A percentile compares a stretch with the other conserved stretches of the same genome.
phyloP scores from a whole-genome alignment of 2,797 vertebrate species.

The Micrastur ruficollis region DNA sequence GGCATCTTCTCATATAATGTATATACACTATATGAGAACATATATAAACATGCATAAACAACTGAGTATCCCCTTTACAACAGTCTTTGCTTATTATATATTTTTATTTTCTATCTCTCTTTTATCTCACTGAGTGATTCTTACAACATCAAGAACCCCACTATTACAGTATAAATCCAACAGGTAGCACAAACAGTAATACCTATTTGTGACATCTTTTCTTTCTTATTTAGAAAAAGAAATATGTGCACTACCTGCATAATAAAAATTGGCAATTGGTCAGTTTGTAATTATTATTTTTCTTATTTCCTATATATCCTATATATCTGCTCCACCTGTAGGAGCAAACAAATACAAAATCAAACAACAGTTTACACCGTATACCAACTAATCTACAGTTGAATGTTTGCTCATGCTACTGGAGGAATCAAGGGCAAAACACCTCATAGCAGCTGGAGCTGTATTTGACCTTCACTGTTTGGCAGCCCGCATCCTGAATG shows the following conservation, averaged over 20 bases:
- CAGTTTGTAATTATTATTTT: neutral
- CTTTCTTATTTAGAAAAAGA: neutral
- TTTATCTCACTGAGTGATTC: neutral
- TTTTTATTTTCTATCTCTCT: neutral
- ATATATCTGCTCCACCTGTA: neutral
- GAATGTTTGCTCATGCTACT: neutral
- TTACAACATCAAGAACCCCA: neutral
- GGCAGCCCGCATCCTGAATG: neutral
- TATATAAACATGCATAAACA: neutral
- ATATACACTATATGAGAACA: no score
- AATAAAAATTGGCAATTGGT: neutral
- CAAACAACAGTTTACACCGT: neutral
- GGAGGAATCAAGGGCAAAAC: neutral
- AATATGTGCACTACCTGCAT: neutral
- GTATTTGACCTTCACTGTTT: neutral
- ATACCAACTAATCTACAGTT: neutral
- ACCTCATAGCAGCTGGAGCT: neutral
- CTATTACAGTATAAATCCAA: neutral
- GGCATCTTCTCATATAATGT: neutral
- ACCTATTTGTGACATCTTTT: neutral
- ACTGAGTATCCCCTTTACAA: neutral
- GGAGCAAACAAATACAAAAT: neutral
- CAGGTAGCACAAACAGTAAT: neutral
- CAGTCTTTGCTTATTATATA: neutral
- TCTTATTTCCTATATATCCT: neutral